These are phyloP conservation scores for Apotomis capreana DNA, from an alignment of 2,888 invertebrate species.

Conservation along the genomic window DNA sequence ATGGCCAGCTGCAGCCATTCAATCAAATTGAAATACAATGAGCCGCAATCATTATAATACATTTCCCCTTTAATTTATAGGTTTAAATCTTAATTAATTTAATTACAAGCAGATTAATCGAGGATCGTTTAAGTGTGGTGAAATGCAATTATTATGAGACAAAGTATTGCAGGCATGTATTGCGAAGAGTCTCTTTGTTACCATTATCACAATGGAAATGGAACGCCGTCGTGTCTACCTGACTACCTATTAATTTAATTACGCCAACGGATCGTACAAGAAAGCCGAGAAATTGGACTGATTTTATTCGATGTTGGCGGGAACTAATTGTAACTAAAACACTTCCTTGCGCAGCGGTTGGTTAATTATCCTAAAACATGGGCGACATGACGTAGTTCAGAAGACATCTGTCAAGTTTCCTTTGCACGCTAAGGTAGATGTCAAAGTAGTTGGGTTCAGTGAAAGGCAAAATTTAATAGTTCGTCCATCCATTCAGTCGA, in stretches of 20 bases:
- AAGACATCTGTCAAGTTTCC: conserved; percentile 29
- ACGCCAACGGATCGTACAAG: background rate
- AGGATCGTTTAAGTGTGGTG: conserved; percentile 2
- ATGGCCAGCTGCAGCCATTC: no score
- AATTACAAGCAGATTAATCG: conserved; percentile 28
- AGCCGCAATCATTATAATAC: conserved; percentile 18
- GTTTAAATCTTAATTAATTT: conserved; percentile 31
- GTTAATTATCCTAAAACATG: conserved; percentile 31
- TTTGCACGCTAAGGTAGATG: conserved; percentile 20
- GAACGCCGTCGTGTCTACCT: conserved; percentile 21
- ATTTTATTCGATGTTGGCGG: background rate
- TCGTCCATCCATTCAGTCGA: conserved; percentile 53
- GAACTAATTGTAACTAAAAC: conserved; percentile 10
- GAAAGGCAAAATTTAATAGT: conserved; percentile 54
- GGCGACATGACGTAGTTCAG: conserved; percentile 9
- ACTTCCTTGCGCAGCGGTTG: background rate
- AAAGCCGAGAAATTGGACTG: background rate
- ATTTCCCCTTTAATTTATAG: conserved; percentile 20
- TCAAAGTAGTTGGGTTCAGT: conserved; percentile 18
- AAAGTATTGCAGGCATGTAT: conserved; percentile 20
- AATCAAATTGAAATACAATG: conserved; percentile 10
- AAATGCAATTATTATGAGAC: conserved; percentile 22
- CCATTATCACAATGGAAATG: conserved; percentile 25
- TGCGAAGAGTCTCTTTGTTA: conserved; percentile 25
- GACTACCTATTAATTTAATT: conserved; percentile 19